Conservation (phyloP, 2,113 vertebrate species). For the Ictidomys tridecemlineatus region DNA sequence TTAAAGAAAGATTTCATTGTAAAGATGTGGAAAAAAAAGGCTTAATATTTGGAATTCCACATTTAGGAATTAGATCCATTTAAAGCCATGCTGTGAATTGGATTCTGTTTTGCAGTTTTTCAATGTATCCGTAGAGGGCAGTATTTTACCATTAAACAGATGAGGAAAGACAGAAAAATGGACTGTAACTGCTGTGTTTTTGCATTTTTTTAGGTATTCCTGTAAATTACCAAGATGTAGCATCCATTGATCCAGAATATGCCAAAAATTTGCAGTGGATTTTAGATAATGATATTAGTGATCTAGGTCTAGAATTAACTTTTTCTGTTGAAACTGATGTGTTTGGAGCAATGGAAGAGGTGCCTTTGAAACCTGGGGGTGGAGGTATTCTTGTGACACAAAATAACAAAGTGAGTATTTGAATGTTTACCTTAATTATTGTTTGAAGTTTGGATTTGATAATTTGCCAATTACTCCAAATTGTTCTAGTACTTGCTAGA, state of each 20-base stretch:
- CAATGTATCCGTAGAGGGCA: constrained; percentile 89
- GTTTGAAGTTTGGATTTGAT: constrained; percentile 13
- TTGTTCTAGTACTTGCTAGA: constrained; percentile 12
- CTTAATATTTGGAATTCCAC: constrained; percentile 46
- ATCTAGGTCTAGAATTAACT: constrained; percentile 96
- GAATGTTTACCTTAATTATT: constrained; percentile 44
- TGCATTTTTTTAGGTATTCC: constrained; percentile 93
- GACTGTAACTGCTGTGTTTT: constrained; percentile 60
- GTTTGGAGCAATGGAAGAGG: constrained; percentile 98
- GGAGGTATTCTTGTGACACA: constrained; percentile 96
- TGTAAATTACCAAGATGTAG: constrained; percentile 99
- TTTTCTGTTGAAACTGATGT: constrained; percentile 99
- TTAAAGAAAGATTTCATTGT: constrained; percentile 56
- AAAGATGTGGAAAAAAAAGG: constrained; percentile 19
- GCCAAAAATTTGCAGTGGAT: constrained; percentile 99
- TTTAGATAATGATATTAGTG: constrained; percentile 99
- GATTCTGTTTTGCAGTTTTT: constrained; percentile 80
- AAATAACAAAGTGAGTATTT: constrained; percentile 94
- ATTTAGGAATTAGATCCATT: constrained; percentile 47
- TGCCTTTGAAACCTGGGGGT: constrained; percentile 96
- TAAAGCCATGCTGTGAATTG: constrained; percentile 45
- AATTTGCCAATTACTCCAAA: not conserved
- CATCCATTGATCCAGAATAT: constrained; percentile 99
- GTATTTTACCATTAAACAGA: constrained; percentile 83
- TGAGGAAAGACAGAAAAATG: constrained; percentile 27